Percentiles rank a stretch among this genome's conserved stretches.
Evolutionary conservation across 1,140 invertebrate genomes (phyloP).

Genomic region (Heliothis subflexa): DNA sequence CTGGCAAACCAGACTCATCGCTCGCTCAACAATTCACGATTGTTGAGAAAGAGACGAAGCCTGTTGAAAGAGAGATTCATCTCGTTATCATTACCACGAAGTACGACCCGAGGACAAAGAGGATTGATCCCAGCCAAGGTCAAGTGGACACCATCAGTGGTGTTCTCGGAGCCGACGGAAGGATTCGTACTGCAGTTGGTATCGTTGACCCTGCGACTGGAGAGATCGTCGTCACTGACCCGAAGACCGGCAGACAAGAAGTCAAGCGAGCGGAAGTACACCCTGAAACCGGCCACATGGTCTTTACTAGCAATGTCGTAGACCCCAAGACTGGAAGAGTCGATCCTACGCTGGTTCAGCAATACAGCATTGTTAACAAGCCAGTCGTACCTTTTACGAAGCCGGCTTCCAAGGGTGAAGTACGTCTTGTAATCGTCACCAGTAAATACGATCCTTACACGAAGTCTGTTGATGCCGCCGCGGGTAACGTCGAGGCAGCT

Average conservation of each 20-base stretch:
- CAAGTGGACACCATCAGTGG: constrained; percentile 87
- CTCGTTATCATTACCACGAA: constrained; percentile 87
- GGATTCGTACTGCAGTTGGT: constrained; percentile 86
- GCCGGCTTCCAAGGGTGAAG: constrained; percentile 81
- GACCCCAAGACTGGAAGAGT: constrained; percentile 89
- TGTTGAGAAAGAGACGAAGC: constrained; percentile 83
- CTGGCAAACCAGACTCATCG: constrained; percentile 85
- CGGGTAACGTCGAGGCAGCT: constrained; percentile 85
- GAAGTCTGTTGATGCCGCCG: constrained; percentile 86
- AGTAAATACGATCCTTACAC: constrained; percentile 86
- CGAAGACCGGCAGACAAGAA: constrained; percentile 84
- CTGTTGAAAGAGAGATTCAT: constrained; percentile 77
- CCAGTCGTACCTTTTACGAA: constrained; percentile 83
- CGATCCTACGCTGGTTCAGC: constrained; percentile 87
- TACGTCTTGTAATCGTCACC: constrained; percentile 87
- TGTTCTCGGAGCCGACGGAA: constrained; percentile 82
- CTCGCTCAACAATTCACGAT: constrained; percentile 86
- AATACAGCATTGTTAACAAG: constrained; percentile 86
- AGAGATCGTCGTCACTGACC: constrained; percentile 85
- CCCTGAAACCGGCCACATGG: constrained; percentile 86
- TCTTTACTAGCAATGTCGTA: constrained; percentile 86
- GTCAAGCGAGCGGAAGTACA: constrained; percentile 86
- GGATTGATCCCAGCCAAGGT: constrained; percentile 87
- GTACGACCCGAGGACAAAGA: constrained; percentile 86
- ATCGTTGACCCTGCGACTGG: constrained; percentile 86